Conservation (phyloP, 2,888 invertebrate genomes). For the Nomada goodeniana region DNA sequence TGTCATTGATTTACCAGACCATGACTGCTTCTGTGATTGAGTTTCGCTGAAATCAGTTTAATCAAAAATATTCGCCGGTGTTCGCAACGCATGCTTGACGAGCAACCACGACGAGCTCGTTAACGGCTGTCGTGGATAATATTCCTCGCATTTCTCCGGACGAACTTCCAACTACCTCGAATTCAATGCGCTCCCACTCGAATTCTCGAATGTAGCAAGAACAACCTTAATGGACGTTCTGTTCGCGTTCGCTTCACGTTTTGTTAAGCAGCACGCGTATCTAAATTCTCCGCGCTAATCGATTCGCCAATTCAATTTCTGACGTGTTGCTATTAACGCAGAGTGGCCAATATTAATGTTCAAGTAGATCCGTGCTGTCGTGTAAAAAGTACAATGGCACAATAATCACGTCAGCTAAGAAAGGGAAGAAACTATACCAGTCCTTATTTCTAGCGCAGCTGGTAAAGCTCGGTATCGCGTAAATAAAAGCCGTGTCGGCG, state of each 20-base stretch:
- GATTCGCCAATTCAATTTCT: neutral
- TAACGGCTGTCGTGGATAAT: neutral
- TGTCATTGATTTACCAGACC: constrained; percentile 31
- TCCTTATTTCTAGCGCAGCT: too few species aligned
- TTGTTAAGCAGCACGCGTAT: constrained; percentile 10
- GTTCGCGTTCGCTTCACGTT: neutral
- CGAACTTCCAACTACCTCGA: neutral
- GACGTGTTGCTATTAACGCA: too few species aligned
- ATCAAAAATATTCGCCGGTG: neutral
- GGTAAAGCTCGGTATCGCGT: too few species aligned
- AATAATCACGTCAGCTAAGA: too few species aligned
- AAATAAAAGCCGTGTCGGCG: too few species aligned
- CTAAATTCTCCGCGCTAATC: constrained; percentile 19
- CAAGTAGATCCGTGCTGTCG: too few species aligned
- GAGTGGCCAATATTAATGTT: too few species aligned
- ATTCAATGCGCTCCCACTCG: constrained; percentile 1
- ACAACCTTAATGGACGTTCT: constrained; percentile 29
- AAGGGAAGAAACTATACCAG: too few species aligned
- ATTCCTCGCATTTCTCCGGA: neutral
- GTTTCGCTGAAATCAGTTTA: constrained; percentile 12
- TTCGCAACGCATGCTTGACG: neutral
- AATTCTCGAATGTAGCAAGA: constrained; percentile 11
- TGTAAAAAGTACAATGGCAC: too few species aligned
- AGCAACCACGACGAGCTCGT: neutral
- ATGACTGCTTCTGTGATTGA: constrained; percentile 9